These are phyloP conservation scores for Tenthredo scrophulariae DNA, from an alignment of 2,888 invertebrate species.

Conservation along the genomic window DNA sequence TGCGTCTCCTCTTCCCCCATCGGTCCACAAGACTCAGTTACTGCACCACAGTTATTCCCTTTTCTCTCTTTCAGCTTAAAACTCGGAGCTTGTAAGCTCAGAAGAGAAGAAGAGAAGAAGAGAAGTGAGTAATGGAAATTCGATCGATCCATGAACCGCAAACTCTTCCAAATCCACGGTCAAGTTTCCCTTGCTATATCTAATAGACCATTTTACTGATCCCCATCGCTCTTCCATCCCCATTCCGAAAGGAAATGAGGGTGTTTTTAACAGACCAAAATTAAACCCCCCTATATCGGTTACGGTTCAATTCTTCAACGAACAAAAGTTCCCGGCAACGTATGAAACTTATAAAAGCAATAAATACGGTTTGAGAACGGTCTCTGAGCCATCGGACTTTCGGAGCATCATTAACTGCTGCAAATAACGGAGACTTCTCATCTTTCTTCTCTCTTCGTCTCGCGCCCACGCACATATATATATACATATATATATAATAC, in stretches of 20 bases:
- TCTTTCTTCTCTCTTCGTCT: constrained; percentile 44
- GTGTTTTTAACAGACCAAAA: not conserved
- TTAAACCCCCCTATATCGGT: not conserved
- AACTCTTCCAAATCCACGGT: not conserved
- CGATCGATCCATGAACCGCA: not conserved
- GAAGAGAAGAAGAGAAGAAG: no score
- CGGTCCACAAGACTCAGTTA: not conserved
- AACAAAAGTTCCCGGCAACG: not conserved
- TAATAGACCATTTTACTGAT: no score
- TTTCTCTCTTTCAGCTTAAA: not conserved
- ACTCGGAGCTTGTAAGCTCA: not conserved
- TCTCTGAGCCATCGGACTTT: constrained; percentile 43
- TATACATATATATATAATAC: no score
- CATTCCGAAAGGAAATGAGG: not conserved
- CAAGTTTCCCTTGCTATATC: no score
- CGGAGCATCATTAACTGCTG: constrained; percentile 64
- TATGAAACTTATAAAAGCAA: not conserved
- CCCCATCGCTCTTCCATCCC: no score
- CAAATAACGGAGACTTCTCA: constrained; percentile 60
- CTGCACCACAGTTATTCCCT: constrained; percentile 25
- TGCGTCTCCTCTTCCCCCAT: not conserved
- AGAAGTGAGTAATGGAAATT: not conserved
- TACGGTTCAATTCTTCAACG: not conserved
- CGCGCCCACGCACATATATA: not conserved
- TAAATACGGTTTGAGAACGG: constrained; percentile 18